Evolutionary conservation across 2,888 invertebrate genomes (phyloP), one percentile per base, ranked within the genome.

Genomic region (Lucinisca nassula): DNA sequence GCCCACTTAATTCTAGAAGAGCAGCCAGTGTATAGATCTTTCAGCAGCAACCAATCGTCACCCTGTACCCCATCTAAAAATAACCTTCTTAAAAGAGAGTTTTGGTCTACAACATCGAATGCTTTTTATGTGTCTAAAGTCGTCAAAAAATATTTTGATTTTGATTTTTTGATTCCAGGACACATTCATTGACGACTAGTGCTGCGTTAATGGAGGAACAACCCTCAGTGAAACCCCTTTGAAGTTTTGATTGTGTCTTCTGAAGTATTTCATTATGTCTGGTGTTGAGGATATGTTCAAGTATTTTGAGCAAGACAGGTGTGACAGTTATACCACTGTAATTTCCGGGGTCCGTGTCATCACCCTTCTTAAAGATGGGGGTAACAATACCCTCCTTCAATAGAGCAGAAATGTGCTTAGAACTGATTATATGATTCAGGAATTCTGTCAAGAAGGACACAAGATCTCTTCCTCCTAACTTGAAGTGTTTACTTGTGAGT

Each of bases 321-420:
- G 79, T 79, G 0, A 79, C 79, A 10, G 55, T 73, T 0, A 79
- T 79, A 24, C 81, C 81, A n/a, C 74, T 32, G 35, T 74, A 80
- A 30, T 74, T 80, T n/a, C 73, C 55, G 2, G 73, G 80, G 14
- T 70, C 27, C 0, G 49, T 51, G 14, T 6, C 21, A 73, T 73
- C 72, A 0, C 80, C 74, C 45, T 82, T 82, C 37, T 70, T 79
- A 32, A 32, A 58, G 30, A 73, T n/a, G 1, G 55, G 79, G n/a
- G 79, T 72, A 21, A 72, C 27, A 30, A 37, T 70, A 2, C 72
- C 79, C n/a, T 40, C 40, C 24, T 79, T 79, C 21, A 79, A 37
- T 12, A 51, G 10, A 1, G 6, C 30, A 30, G 70, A 45, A 12
- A 70, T n/a, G 14, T 32, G 30, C 37, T 38, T 81, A 6, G 40